Percentiles rank a stretch among this genome's conserved stretches.
Conservation (phyloP, 2,113 vertebrate species). For the Isurus oxyrinchus region DNA sequence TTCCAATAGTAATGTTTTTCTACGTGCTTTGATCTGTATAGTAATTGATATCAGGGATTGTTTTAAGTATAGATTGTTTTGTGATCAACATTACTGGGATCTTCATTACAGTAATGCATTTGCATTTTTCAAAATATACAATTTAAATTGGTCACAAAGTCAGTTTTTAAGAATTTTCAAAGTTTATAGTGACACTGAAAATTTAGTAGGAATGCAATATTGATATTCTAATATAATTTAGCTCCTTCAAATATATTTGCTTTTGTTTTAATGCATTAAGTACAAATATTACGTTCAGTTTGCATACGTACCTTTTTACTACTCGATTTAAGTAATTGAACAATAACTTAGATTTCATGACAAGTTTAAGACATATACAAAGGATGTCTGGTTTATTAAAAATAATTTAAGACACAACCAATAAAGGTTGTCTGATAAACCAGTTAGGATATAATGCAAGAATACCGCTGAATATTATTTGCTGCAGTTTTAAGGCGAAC, state of each 20-base stretch:
- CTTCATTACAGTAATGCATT: neutral
- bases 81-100: neutral
- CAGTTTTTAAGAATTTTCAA: neutral
- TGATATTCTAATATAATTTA: neutral
- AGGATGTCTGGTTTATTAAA: too few relatives aligned
- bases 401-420: neutral
- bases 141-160: neutral
- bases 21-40: neutral
- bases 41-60: neutral
- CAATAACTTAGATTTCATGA: neutral
- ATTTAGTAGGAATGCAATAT: neutral
- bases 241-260: neutral
- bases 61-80: neutral
- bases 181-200: neutral
- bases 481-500: too few relatives aligned
- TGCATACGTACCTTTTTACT: too few relatives aligned
- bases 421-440: neutral
- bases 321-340: neutral
- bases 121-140: neutral
- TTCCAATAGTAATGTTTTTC: neutral
- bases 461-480: neutral
- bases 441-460: neutral
- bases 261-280: neutral
- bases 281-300: neutral
- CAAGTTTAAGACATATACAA: neutral